A percentile compares a stretch with the other conserved stretches of the same genome.
phyloP scores from a whole-genome alignment of 2,113 vertebrate genomes.

The Bambusicola thoracicus region DNA sequence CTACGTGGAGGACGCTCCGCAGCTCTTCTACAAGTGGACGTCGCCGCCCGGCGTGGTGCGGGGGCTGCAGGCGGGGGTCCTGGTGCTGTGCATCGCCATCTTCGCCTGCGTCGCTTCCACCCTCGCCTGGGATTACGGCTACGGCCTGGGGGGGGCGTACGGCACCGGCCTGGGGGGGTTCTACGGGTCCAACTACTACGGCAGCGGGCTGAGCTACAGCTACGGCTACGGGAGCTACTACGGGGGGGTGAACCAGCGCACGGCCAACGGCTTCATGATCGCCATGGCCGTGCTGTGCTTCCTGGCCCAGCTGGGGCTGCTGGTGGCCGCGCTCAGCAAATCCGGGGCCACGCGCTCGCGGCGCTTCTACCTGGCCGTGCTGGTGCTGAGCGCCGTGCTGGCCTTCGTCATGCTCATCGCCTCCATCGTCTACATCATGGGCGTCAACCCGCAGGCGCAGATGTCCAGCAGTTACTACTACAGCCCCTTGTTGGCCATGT shows the following conservation, averaged over 20 bases:
- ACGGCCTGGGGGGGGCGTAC: slow-evolving; percentile 56
- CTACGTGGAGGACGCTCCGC: slow-evolving; percentile 77
- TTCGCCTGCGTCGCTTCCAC: slow-evolving; percentile 90
- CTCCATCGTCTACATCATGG: slow-evolving; percentile 87
- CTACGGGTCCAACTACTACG: slow-evolving; percentile 27
- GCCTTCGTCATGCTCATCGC: slow-evolving; percentile 87
- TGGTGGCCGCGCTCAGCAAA: slow-evolving; percentile 81
- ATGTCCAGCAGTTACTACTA: slow-evolving; percentile 83
- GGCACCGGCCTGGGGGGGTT: slow-evolving; percentile 45
- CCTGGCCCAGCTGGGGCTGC: slow-evolving; percentile 79
- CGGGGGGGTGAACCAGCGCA: slow-evolving; percentile 80
- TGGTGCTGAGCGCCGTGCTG: slow-evolving; percentile 79
- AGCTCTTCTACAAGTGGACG: slow-evolving; percentile 85
- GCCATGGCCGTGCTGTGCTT: slow-evolving; percentile 85
- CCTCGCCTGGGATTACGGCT: slow-evolving; percentile 86
- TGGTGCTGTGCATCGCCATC: slow-evolving; percentile 82
- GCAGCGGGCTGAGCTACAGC: slow-evolving; percentile 46
- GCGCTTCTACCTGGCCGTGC: slow-evolving; percentile 82
- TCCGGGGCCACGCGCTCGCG: slow-evolving; percentile 75
- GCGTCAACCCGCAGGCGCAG: slow-evolving; percentile 87
- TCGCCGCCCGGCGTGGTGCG: slow-evolving; percentile 84
- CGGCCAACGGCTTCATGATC: slow-evolving; percentile 87
- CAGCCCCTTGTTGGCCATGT: slow-evolving; percentile 83
- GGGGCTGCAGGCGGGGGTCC: slow-evolving; percentile 69
- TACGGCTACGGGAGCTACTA: slow-evolving; percentile 71